Evolutionary conservation across 2,888 invertebrate species (phyloP), one percentile per base, ranked within the genome.

Genomic region (Latrodectus elegans): DNA sequence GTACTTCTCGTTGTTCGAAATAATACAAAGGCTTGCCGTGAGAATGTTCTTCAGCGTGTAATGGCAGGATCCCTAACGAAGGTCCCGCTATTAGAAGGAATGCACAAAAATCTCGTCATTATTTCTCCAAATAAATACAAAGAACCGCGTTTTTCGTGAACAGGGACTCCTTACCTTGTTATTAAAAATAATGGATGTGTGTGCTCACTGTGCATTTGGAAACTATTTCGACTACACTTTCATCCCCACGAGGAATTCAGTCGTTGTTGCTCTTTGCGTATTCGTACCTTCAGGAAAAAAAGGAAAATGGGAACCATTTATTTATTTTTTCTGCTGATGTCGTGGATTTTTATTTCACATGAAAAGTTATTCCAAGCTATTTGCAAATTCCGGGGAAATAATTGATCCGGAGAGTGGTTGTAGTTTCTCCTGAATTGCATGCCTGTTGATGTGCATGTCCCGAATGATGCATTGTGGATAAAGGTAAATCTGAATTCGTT

Each of bases 71-170:
- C 76, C 65, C 71, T 83, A 83, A 83, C 83, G 83, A 83, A 55
- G 83, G 55, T 60, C 49, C 51, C 83, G 70, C 76, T 83, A 76
- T 15, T 15, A 60, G 60, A 82, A 75, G 73, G 68, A 38, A 82
- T 70, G 82, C 52, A 22, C 22, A 77, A 71, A 83, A 76, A 38
- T 38, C 38, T 83, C 83, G 83, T 83, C 83, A 83, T 83, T 83
- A 83, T 83, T 83, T 83, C 75, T 51, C 76, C 70, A 71, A 74
- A 77, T 77, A 83, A 83, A 83, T 83, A 83, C 83, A 83, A 76
- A 65, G 83, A 60, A 68, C 76, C 71, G 60, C 52, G 70, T 49
- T 76, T 76, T 71, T 82, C 12, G 22, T 53, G 67, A 79, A 68
- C 49, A 68, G 70, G 55, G 65, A 76, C 76, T 83, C 71, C 71